Percentiles rank a stretch among this genome's conserved stretches.
phyloP scores from a whole-genome alignment of 2,888 invertebrate genomes.

The Cordylochernes scorpioides region DNA sequence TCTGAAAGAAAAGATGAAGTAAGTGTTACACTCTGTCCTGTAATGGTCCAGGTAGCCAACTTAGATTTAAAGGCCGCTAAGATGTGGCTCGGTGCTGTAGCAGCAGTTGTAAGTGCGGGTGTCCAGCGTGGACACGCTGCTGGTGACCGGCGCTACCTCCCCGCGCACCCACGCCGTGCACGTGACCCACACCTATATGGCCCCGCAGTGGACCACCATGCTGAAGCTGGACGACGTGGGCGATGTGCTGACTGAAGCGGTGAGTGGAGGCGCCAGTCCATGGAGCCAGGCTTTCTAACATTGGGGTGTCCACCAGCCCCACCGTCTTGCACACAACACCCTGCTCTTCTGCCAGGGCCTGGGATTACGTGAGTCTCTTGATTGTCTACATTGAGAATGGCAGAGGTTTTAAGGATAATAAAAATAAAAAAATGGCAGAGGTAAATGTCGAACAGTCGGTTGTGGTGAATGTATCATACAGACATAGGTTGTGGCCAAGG shows the following conservation, averaged over 20 bases:
- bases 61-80: too few relatives aligned
- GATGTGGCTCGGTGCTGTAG: too few relatives aligned
- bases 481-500: too few relatives aligned
- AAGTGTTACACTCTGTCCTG: background rate
- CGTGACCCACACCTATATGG: slow-evolving; percentile 43
- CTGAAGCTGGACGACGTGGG: slow-evolving; percentile 56
- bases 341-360: slow-evolving; percentile 9
- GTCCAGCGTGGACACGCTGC: slow-evolving; percentile 39
- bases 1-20: too few relatives aligned
- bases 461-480: too few relatives aligned
- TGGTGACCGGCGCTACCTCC: slow-evolving; percentile 48
- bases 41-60: background rate
- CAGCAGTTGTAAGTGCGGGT: too few relatives aligned
- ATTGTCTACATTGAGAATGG: too few relatives aligned
- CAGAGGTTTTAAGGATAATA: too few relatives aligned
- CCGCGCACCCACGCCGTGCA: slow-evolving; percentile 52
- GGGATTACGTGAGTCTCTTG: slow-evolving; percentile 10
- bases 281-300: too few relatives aligned
- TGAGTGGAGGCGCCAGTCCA: slow-evolving; percentile 27
- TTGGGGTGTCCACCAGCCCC: too few relatives aligned
- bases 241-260: slow-evolving; percentile 55
- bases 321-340: slow-evolving; percentile 5
- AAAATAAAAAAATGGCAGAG: too few relatives aligned
- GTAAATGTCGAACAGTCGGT: too few relatives aligned
- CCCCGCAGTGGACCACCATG: slow-evolving; percentile 52